phyloP scores from a whole-genome alignment of 2,888 invertebrate species.

The Halictus ligatus region DNA sequence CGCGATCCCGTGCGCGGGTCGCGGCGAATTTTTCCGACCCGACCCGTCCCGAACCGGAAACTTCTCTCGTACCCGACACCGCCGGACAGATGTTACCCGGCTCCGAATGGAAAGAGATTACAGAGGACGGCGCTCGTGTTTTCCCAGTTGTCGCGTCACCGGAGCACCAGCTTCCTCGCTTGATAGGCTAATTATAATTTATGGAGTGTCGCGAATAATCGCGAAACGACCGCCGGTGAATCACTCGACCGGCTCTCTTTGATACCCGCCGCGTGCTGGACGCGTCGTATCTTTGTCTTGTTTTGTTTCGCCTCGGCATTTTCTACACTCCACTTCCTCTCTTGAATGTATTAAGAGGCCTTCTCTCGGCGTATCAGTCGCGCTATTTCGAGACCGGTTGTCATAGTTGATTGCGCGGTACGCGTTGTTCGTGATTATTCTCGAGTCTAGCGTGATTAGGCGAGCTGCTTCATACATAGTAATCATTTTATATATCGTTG shows the following conservation, averaged over 20 bases:
- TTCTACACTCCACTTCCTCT: neutral
- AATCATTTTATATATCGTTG: neutral
- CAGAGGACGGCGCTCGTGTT: constrained; percentile 7
- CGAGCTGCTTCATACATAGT: neutral
- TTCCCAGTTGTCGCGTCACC: neutral
- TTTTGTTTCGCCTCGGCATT: neutral
- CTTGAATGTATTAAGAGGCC: neutral
- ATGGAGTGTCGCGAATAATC: constrained; percentile 44
- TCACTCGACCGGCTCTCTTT: neutral
- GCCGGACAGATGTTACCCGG: constrained; percentile 51
- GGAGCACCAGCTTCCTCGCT: constrained; percentile 15
- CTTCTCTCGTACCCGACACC: neutral
- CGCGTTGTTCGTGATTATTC: neutral
- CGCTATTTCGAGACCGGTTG: constrained; percentile 4
- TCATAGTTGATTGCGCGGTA: neutral
- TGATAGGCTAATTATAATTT: constrained; percentile 60
- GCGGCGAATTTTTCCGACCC: neutral
- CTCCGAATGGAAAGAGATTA: neutral
- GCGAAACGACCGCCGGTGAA: constrained; percentile 15
- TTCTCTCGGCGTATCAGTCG: neutral
- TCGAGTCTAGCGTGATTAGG: neutral
- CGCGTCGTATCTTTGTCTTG: neutral
- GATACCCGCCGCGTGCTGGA: constrained; percentile 7
- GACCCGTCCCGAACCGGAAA: neutral
- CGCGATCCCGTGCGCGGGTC: constrained; percentile 21